Evolutionary conservation across 2,113 vertebrate genomes (phyloP), one percentile per base, ranked within the genome.

Genomic region (Reinhardtius hippoglossoides): DNA sequence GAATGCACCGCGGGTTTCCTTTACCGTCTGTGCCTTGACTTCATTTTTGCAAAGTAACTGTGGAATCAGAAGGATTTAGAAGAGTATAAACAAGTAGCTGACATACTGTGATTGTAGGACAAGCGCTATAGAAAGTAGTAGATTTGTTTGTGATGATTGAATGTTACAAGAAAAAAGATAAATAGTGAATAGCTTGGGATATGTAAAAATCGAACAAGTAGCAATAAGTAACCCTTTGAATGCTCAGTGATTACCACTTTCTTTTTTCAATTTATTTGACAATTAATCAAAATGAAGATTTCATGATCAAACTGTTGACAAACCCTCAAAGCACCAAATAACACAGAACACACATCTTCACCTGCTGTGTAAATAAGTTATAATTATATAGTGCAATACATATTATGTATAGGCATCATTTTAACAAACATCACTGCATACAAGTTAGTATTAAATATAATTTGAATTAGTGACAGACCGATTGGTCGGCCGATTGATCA

Each of bases 351-450:
- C 37, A 56, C 48, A 14, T 40, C 9, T 70, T 80, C 64, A 65
- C 35, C 26, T 37, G 40, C 27, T 56, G 63, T 78, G 67, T 60
- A 76, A 57, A 76, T 76, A 67, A 55, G 3, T 63, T 44, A 80
- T 8, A 44, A 88, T 84, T 50, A 73, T 50, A 73, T 65, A 76
- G 75, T 82, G 87, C 87, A 87, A 75, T 83, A 37, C 37, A 74
- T 71, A 50, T 35, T 73, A n/a, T 67, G 24, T 60, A 56, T n/a
- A 80, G 68, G 44, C 61, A 52, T 61, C 4, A 48, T 70, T 71
- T 44, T 12, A 60, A 35, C 1, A 72, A 31, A 76, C 57, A 69
- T 65, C 37, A 80, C 66, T 73, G 37, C 62, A 72, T 68, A 81
- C 40, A 70, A 48, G 63, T 80, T 46, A 80, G 37, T 72, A 62